Conservation (phyloP, 2,888 invertebrate species). For the Aricia artaxerxes region DNA sequence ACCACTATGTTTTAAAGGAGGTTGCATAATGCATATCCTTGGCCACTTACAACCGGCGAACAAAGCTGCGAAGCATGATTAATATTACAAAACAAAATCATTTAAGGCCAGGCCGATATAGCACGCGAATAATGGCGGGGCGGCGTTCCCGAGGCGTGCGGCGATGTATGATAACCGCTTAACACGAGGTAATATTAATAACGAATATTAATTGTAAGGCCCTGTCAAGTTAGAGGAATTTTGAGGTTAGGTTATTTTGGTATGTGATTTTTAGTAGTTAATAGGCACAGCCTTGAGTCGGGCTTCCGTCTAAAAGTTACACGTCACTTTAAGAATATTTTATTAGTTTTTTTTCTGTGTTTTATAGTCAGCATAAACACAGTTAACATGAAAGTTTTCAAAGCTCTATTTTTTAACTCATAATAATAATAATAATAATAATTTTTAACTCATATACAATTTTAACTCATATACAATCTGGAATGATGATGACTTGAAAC, state of each 20-base stretch:
- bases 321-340: too few species aligned
- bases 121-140: slow-evolving; percentile 25
- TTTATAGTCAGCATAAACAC: too few species aligned
- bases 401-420: too few species aligned
- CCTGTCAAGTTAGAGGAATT: slow-evolving; percentile 14
- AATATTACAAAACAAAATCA: slow-evolving; percentile 31
- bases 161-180: slow-evolving; percentile 38
- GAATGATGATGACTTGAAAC: too few species aligned
- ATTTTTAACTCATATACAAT: too few species aligned
- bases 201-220: slow-evolving; percentile 27
- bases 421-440: too few species aligned
- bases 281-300: too few species aligned
- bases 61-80: slow-evolving; percentile 11
- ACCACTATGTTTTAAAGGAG: not conserved
- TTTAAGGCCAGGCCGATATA: slow-evolving; percentile 25
- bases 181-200: slow-evolving; percentile 32
- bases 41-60: not conserved
- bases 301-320: too few species aligned
- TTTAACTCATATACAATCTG: too few species aligned
- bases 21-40: not conserved
- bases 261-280: too few species aligned
- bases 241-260: not conserved
- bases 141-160: slow-evolving; percentile 13
- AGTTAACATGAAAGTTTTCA: too few species aligned
- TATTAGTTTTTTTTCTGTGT: too few species aligned